Base-by-base conservation (phyloP, 1,140 invertebrate species). In the Cheumatopsyche charites region DNA sequence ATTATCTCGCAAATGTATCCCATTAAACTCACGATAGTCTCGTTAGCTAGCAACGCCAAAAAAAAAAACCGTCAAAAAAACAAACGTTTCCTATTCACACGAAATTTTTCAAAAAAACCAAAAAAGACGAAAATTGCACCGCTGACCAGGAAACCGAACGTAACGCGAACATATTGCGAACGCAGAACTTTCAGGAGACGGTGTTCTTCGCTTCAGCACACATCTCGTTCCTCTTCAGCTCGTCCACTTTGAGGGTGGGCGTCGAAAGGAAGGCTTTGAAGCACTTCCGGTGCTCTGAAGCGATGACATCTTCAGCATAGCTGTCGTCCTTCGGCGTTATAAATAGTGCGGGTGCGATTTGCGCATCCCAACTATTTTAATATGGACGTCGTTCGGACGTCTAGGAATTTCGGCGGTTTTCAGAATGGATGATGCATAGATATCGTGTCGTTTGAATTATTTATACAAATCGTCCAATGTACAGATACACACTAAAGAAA, bases 321-420 rank as follows among this genome's bases (percentile, higher is more conserved):
- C 15, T 52, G 47, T 52, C 9, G 7, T 36, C 29, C 29, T 9
- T 36, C 29, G 9, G 29, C n/a, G n/a, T n/a, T 36, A 36, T 36
- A 9, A 36, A 36, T 36, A 9, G 29, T 36, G 29, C 9, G 29
- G 29, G 29, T 15, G 7, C 47, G 47, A 52, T 52, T 52, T 17
- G 47, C 47, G 15, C n/a, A 52, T 52, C 15, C 47, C 47, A 52
- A 52, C 47, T 52, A 52, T 52, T 52, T 52, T 52, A 52, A 52
- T 52, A 52, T 52, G 47, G 19, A 52, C 47, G 47, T 52, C 47
- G 47, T 15, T 52, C 47, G 47, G 7, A 52, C 47, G 47, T 17
- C 15, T 19, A 17, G 47, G 47, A 52, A 52, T 52, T n/a, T 19
- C 4, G 15, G 15, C 15, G 47, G 47, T 52, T 15, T 13, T 17